A percentile compares a stretch with the other conserved stretches of the same genome.
Evolutionary conservation across 53 echinoderm and acorn worm genomes (phyloP).

Genomic region (Astropecten irregularis): DNA sequence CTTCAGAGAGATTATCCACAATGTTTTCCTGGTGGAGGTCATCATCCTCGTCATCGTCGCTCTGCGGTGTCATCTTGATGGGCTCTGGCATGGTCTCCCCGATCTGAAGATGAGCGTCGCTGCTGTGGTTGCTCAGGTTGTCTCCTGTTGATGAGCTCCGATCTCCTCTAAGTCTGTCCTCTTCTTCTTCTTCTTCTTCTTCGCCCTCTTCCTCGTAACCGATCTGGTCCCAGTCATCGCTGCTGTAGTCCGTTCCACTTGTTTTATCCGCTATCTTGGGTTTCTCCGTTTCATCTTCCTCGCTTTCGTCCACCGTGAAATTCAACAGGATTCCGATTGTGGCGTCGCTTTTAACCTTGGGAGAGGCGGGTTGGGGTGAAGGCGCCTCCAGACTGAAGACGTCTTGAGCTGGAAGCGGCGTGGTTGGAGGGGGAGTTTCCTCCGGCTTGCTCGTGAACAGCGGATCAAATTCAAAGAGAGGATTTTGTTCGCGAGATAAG

Average conservation of each 20-base stretch:
- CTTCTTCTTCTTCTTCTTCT: conserved; percentile 32
- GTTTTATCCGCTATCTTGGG: not conserved
- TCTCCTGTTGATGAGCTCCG: not conserved
- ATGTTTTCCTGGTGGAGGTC: not conserved
- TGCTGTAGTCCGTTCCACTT: not conserved
- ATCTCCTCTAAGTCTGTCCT: not conserved
- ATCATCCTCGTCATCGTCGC: conserved; percentile 11
- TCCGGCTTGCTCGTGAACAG: not conserved
- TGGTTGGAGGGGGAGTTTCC: not conserved
- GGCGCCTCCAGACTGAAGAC: conserved; percentile 32
- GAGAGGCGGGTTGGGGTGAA: not conserved
- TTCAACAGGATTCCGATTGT: conserved; percentile 1
- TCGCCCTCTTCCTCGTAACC: conserved; percentile 21
- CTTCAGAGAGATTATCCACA: not conserved
- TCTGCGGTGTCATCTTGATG: not conserved
- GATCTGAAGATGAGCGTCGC: not conserved
- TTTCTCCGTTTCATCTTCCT: not conserved
- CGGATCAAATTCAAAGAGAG: conserved; percentile 33
- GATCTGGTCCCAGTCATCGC: conserved; percentile 25
- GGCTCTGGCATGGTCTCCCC: not conserved
- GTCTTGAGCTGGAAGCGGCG: conserved; percentile 1
- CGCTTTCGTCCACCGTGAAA: conserved; percentile 1
- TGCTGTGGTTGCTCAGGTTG: conserved; percentile 3
- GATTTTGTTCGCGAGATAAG: not conserved
- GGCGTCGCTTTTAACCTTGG: not conserved